Evolutionary conservation across 2,113 vertebrate genomes (phyloP).

Genomic region (Ammodytes marinus): DNA sequence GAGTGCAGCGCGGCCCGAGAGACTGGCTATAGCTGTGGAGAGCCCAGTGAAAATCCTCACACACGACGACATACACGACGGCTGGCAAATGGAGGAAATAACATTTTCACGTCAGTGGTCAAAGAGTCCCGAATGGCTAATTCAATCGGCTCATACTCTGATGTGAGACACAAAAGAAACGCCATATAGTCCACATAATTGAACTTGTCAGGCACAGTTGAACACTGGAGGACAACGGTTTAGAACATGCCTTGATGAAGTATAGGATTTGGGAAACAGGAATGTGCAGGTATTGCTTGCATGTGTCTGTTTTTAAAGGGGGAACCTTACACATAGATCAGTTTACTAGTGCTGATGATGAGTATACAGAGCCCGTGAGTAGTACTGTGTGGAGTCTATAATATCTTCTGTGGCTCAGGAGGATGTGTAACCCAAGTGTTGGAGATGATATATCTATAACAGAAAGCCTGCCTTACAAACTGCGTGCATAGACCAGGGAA

Average conservation of each 20-base stretch:
- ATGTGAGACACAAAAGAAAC: constrained; percentile 16
- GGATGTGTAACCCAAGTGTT: not conserved
- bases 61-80: constrained; percentile 36
- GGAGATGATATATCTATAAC: not conserved
- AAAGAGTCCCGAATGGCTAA: constrained; percentile 50
- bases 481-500: not conserved
- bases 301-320: constrained; percentile 22
- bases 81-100: constrained; percentile 57
- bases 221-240: constrained; percentile 27
- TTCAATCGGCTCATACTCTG: constrained; percentile 45
- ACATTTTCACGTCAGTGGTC: constrained; percentile 45
- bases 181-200: constrained; percentile 33
- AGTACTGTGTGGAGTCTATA: not conserved
- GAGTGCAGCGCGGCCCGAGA: constrained; percentile 39
- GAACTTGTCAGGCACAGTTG: constrained; percentile 49
- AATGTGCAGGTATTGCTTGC: not conserved
- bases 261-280: not conserved
- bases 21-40: constrained; percentile 20
- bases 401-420: not conserved
- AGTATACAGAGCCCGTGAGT: not conserved
- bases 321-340: not conserved
- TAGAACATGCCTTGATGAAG: not conserved
- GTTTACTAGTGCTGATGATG: not conserved
- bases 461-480: not conserved
- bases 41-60: constrained; percentile 33